phyloP scores from a whole-genome alignment of 2,113 vertebrate species.

The Caranx ignobilis region DNA sequence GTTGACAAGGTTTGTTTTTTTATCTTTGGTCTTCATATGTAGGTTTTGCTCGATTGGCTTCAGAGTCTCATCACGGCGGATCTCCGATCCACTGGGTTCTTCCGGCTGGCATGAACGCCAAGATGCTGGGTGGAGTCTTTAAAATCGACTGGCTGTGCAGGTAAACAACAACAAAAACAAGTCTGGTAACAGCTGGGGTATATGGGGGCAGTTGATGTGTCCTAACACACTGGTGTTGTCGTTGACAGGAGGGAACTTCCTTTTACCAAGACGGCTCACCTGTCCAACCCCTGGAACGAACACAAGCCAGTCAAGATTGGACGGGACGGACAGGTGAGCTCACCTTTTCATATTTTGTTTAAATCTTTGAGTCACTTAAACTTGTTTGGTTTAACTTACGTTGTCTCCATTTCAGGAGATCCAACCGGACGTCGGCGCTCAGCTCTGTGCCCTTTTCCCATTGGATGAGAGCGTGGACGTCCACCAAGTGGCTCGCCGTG shows the following conservation, averaged over 20 bases:
- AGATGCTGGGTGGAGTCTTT: conserved; percentile 98
- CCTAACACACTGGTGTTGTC: not conserved
- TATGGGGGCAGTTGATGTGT: too few species aligned
- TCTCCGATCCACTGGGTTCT: conserved; percentile 99
- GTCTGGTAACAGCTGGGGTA: not conserved
- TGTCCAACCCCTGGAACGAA: conserved; percentile 98
- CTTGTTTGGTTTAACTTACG: not conserved
- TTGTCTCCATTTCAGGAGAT: conserved; percentile 88
- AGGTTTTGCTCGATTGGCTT: conserved; percentile 96
- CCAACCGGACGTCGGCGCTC: conserved; percentile 93
- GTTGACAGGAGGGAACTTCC: conserved; percentile 92
- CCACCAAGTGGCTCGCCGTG: conserved; percentile 96
- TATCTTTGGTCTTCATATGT: conserved; percentile 22
- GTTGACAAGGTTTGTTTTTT: not conserved
- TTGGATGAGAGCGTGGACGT: conserved; percentile 98
- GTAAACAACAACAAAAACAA: conserved; percentile 58
- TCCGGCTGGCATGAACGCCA: conserved; percentile 98
- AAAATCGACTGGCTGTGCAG: conserved; percentile 99
- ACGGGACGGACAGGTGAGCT: conserved; percentile 94
- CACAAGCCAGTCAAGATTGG: conserved; percentile 99
- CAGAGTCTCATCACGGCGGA: conserved; percentile 96
- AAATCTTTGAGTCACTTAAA: not conserved
- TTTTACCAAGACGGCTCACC: conserved; percentile 96
- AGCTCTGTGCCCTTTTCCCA: conserved; percentile 96
- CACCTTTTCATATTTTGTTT: fast-evolving